These are phyloP conservation scores for Brachirus orientalis DNA, from an alignment of 2,113 vertebrate genomes.

Conservation along the genomic window DNA sequence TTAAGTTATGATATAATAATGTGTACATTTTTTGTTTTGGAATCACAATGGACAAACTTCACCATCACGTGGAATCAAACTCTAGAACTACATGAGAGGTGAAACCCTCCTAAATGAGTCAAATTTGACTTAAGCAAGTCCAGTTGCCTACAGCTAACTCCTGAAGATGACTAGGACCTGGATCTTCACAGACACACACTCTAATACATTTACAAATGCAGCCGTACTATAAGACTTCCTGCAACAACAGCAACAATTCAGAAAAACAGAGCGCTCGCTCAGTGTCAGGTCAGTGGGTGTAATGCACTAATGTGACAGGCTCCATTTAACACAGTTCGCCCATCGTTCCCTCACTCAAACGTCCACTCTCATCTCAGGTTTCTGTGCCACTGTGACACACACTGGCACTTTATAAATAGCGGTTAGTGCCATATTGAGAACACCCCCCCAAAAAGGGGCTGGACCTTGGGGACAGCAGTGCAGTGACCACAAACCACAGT, in stretches of 20 bases:
- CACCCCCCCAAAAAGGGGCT: slow-evolving; percentile 75
- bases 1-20: too few species aligned
- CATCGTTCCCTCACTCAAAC: neutral
- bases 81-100: too few species aligned
- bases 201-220: neutral
- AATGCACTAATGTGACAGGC: slow-evolving; percentile 25
- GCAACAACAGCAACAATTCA: neutral
- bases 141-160: too few species aligned
- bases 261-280: neutral
- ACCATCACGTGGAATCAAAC: too few species aligned
- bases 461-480: slow-evolving; percentile 51
- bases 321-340: slow-evolving; percentile 44
- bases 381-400: slow-evolving; percentile 64
- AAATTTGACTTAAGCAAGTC: too few species aligned
- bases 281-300: neutral
- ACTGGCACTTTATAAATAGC: slow-evolving; percentile 70
- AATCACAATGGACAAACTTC: too few species aligned
- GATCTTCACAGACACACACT: too few species aligned
- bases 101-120: too few species aligned
- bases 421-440: slow-evolving; percentile 58
- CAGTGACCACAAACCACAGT: slow-evolving; percentile 34
- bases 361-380: slow-evolving; percentile 51
- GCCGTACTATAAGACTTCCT: neutral
- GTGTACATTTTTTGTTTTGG: too few species aligned
- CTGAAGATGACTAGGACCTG: neutral